A percentile compares a stretch with the other conserved stretches of the same genome.
Conservation (phyloP, 2,113 vertebrate genomes). For the Parotia lawesii region DNA sequence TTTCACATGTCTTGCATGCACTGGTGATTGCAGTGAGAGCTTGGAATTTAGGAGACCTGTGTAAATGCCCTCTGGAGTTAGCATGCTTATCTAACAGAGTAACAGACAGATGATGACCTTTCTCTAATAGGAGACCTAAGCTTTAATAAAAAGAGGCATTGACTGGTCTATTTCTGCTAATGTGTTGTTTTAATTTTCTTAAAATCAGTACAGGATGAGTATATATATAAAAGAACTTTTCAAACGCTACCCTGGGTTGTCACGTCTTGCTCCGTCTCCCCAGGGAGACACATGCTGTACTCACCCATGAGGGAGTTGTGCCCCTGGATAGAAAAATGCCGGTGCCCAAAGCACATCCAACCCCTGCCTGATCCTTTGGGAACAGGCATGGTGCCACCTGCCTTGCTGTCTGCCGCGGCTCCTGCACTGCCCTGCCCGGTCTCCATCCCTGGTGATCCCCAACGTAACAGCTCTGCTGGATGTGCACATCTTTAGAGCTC, state of each 20-base stretch:
- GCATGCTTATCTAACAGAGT: neutral
- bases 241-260: fast-evolving
- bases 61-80: neutral
- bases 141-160: neutral
- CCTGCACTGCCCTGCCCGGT: fast-evolving
- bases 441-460: fast-evolving
- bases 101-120: neutral
- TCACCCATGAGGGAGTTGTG: fast-evolving
- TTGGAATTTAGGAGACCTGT: neutral
- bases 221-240: neutral
- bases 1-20: neutral
- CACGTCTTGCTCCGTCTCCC: fast-evolving
- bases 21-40: neutral
- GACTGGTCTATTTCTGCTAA: neutral
- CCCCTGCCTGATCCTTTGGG: fast-evolving
- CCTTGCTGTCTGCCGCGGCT: neutral
- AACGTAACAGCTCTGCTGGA: neutral
- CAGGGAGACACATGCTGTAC: neutral
- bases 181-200: neutral
- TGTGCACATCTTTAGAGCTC: neutral
- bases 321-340: neutral
- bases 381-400: no score
- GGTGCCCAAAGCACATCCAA: fast-evolving
- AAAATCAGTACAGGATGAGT: neutral
- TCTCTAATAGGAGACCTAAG: neutral